Evolutionary conservation across 2,113 vertebrate genomes (phyloP).

Genomic region (Pteropus alecto): DNA sequence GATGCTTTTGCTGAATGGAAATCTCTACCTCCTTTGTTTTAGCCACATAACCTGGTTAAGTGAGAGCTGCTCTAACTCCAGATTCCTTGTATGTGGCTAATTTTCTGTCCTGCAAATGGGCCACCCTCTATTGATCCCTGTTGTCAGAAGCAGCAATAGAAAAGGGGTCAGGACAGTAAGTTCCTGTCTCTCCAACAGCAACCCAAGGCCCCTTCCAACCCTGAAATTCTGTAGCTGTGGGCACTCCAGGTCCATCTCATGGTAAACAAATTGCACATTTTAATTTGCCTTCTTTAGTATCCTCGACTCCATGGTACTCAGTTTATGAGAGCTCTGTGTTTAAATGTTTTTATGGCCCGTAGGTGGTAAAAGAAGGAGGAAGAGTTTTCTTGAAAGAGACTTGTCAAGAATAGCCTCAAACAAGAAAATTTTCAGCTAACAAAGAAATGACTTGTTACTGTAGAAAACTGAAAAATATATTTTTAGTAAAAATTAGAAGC

Average conservation of each 20-base stretch:
- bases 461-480: neutral
- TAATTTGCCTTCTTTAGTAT: neutral
- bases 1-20: neutral
- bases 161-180: neutral
- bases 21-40: neutral
- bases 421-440: slow-evolving; percentile 29
- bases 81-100: neutral
- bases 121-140: neutral
- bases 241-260: neutral
- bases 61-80: neutral
- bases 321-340: neutral
- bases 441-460: slow-evolving; percentile 1
- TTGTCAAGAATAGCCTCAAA: slow-evolving; percentile 3
- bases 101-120: neutral
- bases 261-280: neutral
- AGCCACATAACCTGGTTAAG: neutral
- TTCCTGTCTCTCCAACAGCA: neutral
- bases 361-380: neutral
- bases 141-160: neutral
- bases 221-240: neutral
- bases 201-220: neutral
- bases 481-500: neutral
- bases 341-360: neutral
- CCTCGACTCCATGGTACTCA: neutral
- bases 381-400: neutral